Evolutionary conservation across 2,888 invertebrate genomes (phyloP).

Genomic region (Oxystoma pomonae): DNA sequence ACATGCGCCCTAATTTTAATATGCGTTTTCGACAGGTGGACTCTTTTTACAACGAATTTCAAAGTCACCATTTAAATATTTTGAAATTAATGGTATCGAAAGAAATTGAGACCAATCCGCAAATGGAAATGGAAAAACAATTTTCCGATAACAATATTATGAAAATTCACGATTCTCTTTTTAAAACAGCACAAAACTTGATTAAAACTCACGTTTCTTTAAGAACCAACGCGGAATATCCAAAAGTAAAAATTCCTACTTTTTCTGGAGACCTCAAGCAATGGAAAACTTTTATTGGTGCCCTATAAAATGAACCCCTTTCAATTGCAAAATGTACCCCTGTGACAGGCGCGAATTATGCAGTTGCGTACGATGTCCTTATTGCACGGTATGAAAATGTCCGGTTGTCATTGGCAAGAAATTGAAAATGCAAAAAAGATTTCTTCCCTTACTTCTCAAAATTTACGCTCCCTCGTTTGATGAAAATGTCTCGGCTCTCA

Average conservation of each 20-base stretch:
- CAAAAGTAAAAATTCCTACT: not conserved
- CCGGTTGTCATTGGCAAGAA: not conserved
- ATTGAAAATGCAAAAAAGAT: not conserved
- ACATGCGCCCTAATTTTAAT: no score
- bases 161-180: not conserved
- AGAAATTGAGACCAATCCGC: no score
- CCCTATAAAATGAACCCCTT: not conserved
- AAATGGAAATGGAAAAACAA: not conserved
- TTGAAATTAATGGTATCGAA: no score
- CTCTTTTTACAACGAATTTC: no score
- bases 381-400: not conserved
- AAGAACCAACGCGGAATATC: not conserved
- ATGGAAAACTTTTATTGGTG: not conserved
- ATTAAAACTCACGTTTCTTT: not conserved
- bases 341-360: not conserved
- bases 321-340: not conserved
- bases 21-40: no score
- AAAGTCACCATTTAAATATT: no score
- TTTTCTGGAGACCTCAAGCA: not conserved
- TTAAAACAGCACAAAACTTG: not conserved
- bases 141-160: not conserved
- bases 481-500: not conserved
- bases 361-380: not conserved
- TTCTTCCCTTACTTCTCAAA: not conserved
- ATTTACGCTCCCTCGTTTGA: not conserved